Evolutionary conservation across 1,140 invertebrate genomes (phyloP).

Genomic region (Antheraea mylitta): DNA sequence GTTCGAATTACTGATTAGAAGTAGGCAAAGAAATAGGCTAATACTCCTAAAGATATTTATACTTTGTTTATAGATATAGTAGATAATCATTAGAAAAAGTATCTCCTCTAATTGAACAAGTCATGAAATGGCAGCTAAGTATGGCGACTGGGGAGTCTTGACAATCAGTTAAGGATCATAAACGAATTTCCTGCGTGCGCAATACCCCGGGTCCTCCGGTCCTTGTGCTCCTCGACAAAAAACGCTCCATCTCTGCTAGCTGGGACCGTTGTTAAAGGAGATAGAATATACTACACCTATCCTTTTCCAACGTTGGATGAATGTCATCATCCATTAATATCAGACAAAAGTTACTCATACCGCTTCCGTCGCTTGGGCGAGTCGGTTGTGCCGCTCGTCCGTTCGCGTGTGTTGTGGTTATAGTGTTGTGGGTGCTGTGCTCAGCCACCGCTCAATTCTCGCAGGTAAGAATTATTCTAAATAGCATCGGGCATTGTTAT

Average conservation of each 20-base stretch:
- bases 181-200: conserved; percentile 56
- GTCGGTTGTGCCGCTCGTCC: conserved; percentile 67
- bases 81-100: background rate
- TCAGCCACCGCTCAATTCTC: conserved; percentile 41
- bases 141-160: background rate
- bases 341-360: conserved; percentile 57
- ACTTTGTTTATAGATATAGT: background rate
- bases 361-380: conserved; percentile 59
- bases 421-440: conserved; percentile 62
- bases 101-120: background rate
- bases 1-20: background rate
- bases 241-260: conserved; percentile 34
- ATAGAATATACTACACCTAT: conserved; percentile 29
- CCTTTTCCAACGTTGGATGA: conserved; percentile 41
- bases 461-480: conserved; percentile 50
- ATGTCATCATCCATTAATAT: conserved; percentile 69
- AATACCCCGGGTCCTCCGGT: conserved; percentile 39
- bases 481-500: background rate
- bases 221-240: conserved; percentile 41
- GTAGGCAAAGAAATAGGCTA: background rate
- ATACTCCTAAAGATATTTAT: too few species aligned
- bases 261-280: conserved; percentile 38
- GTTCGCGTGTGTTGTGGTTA: conserved; percentile 69
- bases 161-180: conserved; percentile 8
- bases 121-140: background rate